Conservation (phyloP, 1,140 invertebrate genomes). For the Seison nebaliae region DNA sequence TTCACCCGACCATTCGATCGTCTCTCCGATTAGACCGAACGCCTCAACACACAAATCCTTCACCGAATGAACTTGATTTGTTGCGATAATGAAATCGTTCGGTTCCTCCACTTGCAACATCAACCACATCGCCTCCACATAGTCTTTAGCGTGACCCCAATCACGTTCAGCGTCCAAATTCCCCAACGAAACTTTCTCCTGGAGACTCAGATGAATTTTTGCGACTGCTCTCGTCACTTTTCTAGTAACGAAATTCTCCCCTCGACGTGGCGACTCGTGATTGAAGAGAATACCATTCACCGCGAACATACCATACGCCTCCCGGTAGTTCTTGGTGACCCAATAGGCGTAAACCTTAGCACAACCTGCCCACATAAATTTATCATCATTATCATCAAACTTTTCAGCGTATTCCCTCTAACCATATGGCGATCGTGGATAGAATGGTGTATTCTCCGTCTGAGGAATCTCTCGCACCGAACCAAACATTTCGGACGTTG, state of each 20-base stretch:
- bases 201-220: constrained; percentile 63
- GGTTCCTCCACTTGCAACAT: constrained; percentile 80
- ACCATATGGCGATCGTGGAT: constrained; percentile 98
- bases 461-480: constrained; percentile 84
- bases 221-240: constrained; percentile 91
- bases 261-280: constrained; percentile 84
- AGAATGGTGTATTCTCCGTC: constrained; percentile 88
- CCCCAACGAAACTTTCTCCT: constrained; percentile 63
- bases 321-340: constrained; percentile 90
- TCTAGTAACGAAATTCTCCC: constrained; percentile 87
- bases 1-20: constrained; percentile 51
- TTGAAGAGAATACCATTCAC: constrained; percentile 97
- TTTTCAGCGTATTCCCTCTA: constrained; percentile 15
- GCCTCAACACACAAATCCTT: constrained; percentile 76
- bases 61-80: constrained; percentile 72
- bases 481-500: constrained; percentile 91
- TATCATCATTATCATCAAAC: not conserved
- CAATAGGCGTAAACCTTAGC: constrained; percentile 95
- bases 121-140: constrained; percentile 98
- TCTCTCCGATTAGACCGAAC: constrained; percentile 43
- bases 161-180: constrained; percentile 82
- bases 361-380: constrained; percentile 40
- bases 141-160: constrained; percentile 97
- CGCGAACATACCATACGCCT: constrained; percentile 87
- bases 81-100: constrained; percentile 89